phyloP scores from a whole-genome alignment of 2,797 vertebrate species.

The Cuculus canorus region DNA sequence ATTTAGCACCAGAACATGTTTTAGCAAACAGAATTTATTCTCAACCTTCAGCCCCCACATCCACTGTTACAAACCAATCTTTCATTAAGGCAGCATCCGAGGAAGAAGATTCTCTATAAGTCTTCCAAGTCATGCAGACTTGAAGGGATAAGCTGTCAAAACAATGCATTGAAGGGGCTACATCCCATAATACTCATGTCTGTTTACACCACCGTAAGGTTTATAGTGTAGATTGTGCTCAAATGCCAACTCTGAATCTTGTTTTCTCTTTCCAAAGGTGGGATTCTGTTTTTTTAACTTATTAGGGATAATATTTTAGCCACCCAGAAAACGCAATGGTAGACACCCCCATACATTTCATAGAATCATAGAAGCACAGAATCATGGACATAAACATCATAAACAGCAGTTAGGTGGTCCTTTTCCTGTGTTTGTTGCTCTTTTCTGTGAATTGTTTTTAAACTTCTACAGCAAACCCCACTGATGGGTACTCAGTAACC shows the following conservation, averaged over 20 bases:
- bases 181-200: background rate
- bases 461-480: background rate
- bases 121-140: background rate
- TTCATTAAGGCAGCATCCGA: background rate
- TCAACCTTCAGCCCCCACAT: background rate
- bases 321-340: background rate
- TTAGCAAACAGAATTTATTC: slow-evolving; percentile 38
- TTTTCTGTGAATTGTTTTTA: background rate
- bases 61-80: slow-evolving; percentile 8
- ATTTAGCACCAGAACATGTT: slow-evolving; percentile 35
- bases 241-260: background rate
- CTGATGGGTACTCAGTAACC: background rate
- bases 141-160: background rate
- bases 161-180: background rate
- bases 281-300: background rate
- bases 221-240: background rate
- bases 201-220: background rate
- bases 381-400: no score
- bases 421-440: background rate
- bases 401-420: background rate
- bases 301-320: background rate
- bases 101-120: background rate
- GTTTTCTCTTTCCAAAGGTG: background rate
- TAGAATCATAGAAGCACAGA: no score
- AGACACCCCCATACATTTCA: background rate